Evolutionary conservation across 2,888 invertebrate genomes (phyloP), one percentile per base, ranked within the genome.

Genomic region (Theodoxus fluviatilis): DNA sequence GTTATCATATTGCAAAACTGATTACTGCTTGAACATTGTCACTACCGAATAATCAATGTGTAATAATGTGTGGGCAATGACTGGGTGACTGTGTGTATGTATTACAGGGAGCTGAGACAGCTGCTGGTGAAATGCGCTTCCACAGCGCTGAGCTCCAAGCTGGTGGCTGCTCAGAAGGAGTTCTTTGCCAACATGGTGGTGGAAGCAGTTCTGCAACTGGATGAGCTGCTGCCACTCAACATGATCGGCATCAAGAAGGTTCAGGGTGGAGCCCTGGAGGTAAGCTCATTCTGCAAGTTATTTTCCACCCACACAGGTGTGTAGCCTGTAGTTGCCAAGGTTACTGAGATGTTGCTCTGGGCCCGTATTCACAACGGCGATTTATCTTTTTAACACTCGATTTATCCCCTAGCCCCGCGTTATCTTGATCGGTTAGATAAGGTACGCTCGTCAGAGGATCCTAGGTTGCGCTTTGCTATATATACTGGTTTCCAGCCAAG

Each of bases 201-300:
- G 0, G 96, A 98, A 84, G 98, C 99, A 61, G 99, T 99, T 0
- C 90, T 95, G 79, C 73, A 80, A 70, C 72, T 99, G 74, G 99
- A 98, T 84, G 92, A 93, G 43, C 90, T 96, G 25, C 88, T 99
- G 76, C 98, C 98, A 0, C 88, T 99, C 55, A 96, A 98, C 84
- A 99, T 99, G 98, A 99, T 99, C 86, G 99, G 99, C 69, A 95
- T 98, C 81, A 99, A 99, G 89, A 98, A 99, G 88, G 93, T 98
- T 2, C 89, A 88, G 75, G 91, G 91, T 73, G 91, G 91, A 33
- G 84, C 80, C 22, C 88, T 99, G 72, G 98, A 98, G 86, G 92
- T 86, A 70, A 72, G 71, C 4, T n/a, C n/a, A n/a, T n/a, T n/a
- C n/a, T n/a, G n/a, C n/a, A n/a, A n/a, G n/a, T n/a, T n/a, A n/a